These are phyloP conservation scores for Teleogryllus oceanicus DNA, from an alignment of 2,888 invertebrate genomes.

Conservation along the genomic window DNA sequence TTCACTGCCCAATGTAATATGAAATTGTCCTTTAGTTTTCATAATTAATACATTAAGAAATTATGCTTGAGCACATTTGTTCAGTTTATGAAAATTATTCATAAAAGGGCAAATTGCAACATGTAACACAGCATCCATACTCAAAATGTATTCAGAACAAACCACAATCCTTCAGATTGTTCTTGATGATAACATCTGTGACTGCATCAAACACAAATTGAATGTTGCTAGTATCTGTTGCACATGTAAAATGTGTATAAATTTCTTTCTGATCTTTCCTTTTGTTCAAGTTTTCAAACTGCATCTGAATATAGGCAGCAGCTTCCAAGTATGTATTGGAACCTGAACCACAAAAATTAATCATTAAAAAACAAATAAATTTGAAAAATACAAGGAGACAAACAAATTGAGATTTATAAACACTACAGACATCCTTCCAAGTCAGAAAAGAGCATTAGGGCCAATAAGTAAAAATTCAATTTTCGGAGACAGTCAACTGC, in stretches of 20 bases:
- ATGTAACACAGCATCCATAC: too few relatives aligned
- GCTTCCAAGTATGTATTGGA: slow-evolving; percentile 82
- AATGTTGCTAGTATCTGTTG: slow-evolving; percentile 84
- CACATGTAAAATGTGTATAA: slow-evolving; percentile 87
- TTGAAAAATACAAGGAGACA: background rate
- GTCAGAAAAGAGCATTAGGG: too few relatives aligned
- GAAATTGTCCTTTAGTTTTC: too few relatives aligned
- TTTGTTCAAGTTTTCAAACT: slow-evolving; percentile 87
- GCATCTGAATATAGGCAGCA: slow-evolving; percentile 79
- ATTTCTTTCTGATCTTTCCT: slow-evolving; percentile 86
- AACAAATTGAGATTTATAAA: too few relatives aligned
- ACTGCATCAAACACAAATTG: slow-evolving; percentile 90
- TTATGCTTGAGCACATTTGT: too few relatives aligned
- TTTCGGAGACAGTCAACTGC: too few relatives aligned
- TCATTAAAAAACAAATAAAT: slow-evolving; percentile 24
- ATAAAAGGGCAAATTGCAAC: too few relatives aligned
- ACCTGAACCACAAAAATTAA: slow-evolving; percentile 50
- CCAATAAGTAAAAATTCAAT: too few relatives aligned
- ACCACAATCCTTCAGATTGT: slow-evolving; percentile 85
- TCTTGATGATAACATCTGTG: slow-evolving; percentile 88
- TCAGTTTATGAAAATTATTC: too few relatives aligned
- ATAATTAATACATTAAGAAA: too few relatives aligned
- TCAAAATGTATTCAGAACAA: slow-evolving; percentile 54
- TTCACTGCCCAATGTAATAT: too few relatives aligned
- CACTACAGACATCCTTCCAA: too few relatives aligned